phyloP scores from a whole-genome alignment of 92 coral and sea anemone species.

The Diadumene lineata region DNA sequence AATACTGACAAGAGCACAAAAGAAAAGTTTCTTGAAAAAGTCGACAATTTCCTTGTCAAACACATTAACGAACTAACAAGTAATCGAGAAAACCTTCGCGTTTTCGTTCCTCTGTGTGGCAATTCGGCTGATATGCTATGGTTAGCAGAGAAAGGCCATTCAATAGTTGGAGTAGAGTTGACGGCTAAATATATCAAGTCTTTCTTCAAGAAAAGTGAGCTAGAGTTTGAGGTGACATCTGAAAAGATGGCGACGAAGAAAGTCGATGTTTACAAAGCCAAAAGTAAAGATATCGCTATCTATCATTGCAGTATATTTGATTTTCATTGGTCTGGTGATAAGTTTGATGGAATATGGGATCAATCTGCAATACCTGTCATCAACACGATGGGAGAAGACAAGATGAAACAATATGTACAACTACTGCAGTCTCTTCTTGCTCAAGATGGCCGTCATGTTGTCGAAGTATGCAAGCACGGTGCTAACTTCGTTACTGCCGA shows the following conservation, averaged over 20 bases:
- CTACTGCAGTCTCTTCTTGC: constrained; percentile 37
- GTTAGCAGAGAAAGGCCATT: constrained; percentile 53
- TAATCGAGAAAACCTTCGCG: constrained; percentile 27
- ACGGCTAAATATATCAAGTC: constrained; percentile 29
- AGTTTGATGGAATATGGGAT: constrained; percentile 50
- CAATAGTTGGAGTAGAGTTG: constrained; percentile 44
- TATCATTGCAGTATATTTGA: constrained; percentile 44
- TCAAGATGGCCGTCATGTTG: constrained; percentile 54
- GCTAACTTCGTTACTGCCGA: constrained; percentile 41
- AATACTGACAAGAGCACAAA: background rate
- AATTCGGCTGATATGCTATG: constrained; percentile 42
- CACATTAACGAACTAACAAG: constrained; percentile 35
- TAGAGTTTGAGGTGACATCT: constrained; percentile 34
- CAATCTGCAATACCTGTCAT: constrained; percentile 40
- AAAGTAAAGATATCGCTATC: constrained; percentile 41
- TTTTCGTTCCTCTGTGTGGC: constrained; percentile 56
- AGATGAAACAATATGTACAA: constrained; percentile 35
- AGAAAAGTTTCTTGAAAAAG: constrained; percentile 6
- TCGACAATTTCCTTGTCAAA: constrained; percentile 22
- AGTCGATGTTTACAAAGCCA: constrained; percentile 42
- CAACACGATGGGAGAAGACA: constrained; percentile 42
- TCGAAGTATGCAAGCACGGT: constrained; percentile 47
- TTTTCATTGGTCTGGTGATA: constrained; percentile 42
- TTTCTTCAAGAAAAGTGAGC: constrained; percentile 44
- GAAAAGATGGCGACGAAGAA: constrained; percentile 42